Percentiles rank a stretch among this genome's conserved stretches.
These are phyloP conservation scores for Volucella zonaria DNA, from an alignment of 2,888 invertebrate species.

Conservation along the genomic window DNA sequence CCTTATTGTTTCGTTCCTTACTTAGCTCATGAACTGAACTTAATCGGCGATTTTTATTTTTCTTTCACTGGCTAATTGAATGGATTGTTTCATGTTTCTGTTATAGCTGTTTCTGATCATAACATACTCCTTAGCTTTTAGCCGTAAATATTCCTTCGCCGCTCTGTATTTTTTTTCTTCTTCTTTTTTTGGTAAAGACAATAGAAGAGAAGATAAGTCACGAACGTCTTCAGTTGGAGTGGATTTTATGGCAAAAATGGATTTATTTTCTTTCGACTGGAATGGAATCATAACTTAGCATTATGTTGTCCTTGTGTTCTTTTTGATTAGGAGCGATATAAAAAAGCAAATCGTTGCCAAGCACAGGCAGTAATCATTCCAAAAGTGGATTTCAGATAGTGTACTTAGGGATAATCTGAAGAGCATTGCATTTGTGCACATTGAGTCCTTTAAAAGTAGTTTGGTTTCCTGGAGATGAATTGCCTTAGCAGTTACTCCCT, in stretches of 20 bases:
- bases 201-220: slow-evolving; percentile 55
- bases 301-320: slow-evolving; percentile 17
- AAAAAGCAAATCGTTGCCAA: slow-evolving; percentile 2
- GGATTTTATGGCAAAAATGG: slow-evolving; percentile 63
- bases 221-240: slow-evolving; percentile 46
- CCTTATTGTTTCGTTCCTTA: slow-evolving; percentile 55
- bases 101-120: slow-evolving; percentile 10
- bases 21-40: slow-evolving; percentile 50
- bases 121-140: slow-evolving; percentile 7
- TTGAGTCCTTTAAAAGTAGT: neutral
- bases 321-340: slow-evolving; percentile 30
- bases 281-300: slow-evolving; percentile 50
- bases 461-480: neutral
- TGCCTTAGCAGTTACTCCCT: too few species aligned
- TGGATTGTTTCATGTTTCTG: slow-evolving; percentile 42
- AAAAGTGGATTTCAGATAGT: slow-evolving; percentile 46
- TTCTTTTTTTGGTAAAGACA: slow-evolving; percentile 29
- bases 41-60: slow-evolving; percentile 61
- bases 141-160: slow-evolving; percentile 2
- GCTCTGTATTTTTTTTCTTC: too few species aligned
- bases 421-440: too few species aligned
- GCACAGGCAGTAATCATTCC: slow-evolving; percentile 22
- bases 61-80: slow-evolving; percentile 59
- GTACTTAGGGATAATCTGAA: slow-evolving; percentile 10
- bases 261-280: slow-evolving; percentile 42